Evolutionary conservation across 2,113 vertebrate genomes (phyloP), one percentile per base, ranked within the genome.

Genomic region (Dendrocopos noguchii): DNA sequence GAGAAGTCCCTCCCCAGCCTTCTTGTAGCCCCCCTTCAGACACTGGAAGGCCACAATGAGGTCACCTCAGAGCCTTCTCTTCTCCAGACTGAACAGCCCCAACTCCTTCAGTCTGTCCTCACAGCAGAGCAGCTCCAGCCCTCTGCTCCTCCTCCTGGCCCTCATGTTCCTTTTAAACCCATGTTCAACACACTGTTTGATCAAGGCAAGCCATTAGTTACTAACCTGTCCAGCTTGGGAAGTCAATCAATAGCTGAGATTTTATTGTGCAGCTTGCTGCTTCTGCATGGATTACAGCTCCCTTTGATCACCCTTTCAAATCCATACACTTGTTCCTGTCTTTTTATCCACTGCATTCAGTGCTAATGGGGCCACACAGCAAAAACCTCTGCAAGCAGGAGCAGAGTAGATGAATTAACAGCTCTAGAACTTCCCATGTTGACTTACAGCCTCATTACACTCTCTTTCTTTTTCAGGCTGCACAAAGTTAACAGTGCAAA

Each of bases 401-500:
- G 46, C 55, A 63, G 5, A 84, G 22, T 44, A 96, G 94, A 95
- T 87, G 27, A 95, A 91, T 79, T 95, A 93, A 84, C 47, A 88
- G 60, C 74, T 83, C 72, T 75, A 67, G 39, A 95, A 78, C 73
- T 33, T 94, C 86, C 42, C 75, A 12, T 47, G 87, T 71, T 94
- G 91, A 96, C 44, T 95, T 95, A 88, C 7, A 88, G 84, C 31
- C 39, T 80, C 82, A 78, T 94, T 92, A 96, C 95, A 96, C 74
- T 95, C 79, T 88, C 61, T 12, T 42, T 42, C 12, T 42, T 42
- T 59, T 93, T 52, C 47, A 95, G 86, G 52, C 63, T 72, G 79
- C 84, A 31, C 83, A 79, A 90, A 91, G 78, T 92, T 94, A 97
- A 94, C 67, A 84, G 90, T 53, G 71, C 75, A 95, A 96, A 96